Evolutionary conservation across 2,797 vertebrate species (phyloP).

Genomic region (Hipposideros larvatus): DNA sequence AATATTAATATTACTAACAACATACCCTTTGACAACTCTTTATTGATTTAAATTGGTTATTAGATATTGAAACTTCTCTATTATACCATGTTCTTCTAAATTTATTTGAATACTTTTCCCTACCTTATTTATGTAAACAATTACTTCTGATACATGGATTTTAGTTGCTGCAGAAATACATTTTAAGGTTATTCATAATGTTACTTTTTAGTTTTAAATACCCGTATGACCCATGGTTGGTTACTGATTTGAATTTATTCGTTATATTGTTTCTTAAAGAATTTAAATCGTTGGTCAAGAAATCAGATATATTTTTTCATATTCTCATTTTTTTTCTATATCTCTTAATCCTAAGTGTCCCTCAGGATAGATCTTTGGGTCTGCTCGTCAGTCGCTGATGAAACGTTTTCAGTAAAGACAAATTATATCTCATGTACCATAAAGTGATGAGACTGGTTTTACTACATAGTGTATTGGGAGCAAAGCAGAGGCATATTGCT

Average conservation of each 20-base stretch:
- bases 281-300: not conserved
- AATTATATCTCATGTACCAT: not conserved
- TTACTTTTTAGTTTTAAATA: conserved; percentile 36
- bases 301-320: not conserved
- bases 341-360: not conserved
- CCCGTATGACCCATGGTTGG: accelerated
- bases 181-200: not conserved
- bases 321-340: not conserved
- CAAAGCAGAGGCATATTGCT: not conserved
- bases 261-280: not conserved
- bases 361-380: not conserved
- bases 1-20: not conserved
- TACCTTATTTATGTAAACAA: conserved; percentile 10
- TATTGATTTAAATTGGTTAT: not conserved
- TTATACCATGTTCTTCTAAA: not conserved
- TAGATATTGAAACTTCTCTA: not conserved
- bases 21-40: not conserved
- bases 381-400: not conserved
- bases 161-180: not conserved
- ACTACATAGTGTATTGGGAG: not conserved
- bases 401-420: not conserved
- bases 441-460: not conserved
- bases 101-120: not conserved
- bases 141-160: not conserved
- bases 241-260: not conserved